Evolutionary conservation across 1,140 invertebrate species (phyloP).

Genomic region (Drosophila ercepeae): DNA sequence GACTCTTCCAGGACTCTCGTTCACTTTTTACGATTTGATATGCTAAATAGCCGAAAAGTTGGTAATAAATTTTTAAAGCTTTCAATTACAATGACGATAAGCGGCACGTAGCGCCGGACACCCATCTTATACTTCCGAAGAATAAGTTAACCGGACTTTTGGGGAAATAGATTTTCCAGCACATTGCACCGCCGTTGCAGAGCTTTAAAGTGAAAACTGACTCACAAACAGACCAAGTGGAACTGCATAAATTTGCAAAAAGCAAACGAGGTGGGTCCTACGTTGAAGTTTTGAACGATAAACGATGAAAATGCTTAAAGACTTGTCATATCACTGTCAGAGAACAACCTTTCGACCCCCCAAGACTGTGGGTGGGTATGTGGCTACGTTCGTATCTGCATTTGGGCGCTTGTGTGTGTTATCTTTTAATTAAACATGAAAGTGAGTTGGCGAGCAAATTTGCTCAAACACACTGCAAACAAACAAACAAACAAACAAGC

Average conservation of each 20-base stretch:
- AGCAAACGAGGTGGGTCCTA: background rate
- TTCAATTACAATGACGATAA: slow-evolving; percentile 75
- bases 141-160: slow-evolving; percentile 46
- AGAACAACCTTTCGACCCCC: background rate
- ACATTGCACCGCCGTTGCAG: slow-evolving; percentile 52
- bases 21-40: slow-evolving; percentile 51
- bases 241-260: slow-evolving; percentile 69
- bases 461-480: slow-evolving; percentile 50
- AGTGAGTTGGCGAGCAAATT: slow-evolving; percentile 68
- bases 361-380: background rate
- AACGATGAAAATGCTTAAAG: slow-evolving; percentile 64
- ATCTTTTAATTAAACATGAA: slow-evolving; percentile 82
- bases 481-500: slow-evolving; percentile 33
- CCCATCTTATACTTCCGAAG: background rate
- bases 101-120: slow-evolving; percentile 49
- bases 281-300: slow-evolving; percentile 38
- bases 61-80: slow-evolving; percentile 70
- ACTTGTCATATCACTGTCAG: slow-evolving; percentile 46
- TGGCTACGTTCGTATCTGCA: background rate
- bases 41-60: slow-evolving; percentile 68
- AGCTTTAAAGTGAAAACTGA: slow-evolving; percentile 47
- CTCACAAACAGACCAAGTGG: slow-evolving; percentile 32
- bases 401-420: slow-evolving; percentile 49
- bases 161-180: slow-evolving; percentile 56
- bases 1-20: slow-evolving; percentile 14